phyloP scores from a whole-genome alignment of 1,140 invertebrate genomes.

The Pseudomyrmex pallidus region DNA sequence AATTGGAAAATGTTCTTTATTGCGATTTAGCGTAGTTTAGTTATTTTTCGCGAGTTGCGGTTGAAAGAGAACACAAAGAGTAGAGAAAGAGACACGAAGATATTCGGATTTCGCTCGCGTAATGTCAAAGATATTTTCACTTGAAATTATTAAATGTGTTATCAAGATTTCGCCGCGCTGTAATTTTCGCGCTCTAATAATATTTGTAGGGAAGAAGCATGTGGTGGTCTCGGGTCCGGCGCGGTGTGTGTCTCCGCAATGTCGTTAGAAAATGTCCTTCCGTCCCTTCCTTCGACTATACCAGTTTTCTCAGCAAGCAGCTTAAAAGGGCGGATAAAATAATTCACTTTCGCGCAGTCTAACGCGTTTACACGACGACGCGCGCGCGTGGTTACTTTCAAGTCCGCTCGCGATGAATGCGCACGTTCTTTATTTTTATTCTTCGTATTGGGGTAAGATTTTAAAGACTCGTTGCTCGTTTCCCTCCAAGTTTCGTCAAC shows the following conservation, averaged over 20 bases:
- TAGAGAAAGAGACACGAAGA: not conserved
- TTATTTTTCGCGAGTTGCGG: conserved; percentile 24
- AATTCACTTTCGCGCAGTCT: conserved; percentile 68
- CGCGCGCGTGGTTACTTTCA: conserved; percentile 62
- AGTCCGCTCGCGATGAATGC: conserved; percentile 51
- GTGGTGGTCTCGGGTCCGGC: not conserved
- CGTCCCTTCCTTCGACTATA: conserved; percentile 32
- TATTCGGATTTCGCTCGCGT: conserved; percentile 7
- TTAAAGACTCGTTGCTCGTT: too few species aligned
- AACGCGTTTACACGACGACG: conserved; percentile 62
- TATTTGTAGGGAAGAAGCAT: conserved; percentile 59
- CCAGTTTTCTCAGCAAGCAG: conserved; percentile 63
- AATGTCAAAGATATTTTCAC: conserved; percentile 40
- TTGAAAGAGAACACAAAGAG: conserved; percentile 2
- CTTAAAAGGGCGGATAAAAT: conserved; percentile 72
- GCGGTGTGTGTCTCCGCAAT: conserved; percentile 45
- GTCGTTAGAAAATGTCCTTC: conserved; percentile 67
- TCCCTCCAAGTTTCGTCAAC: not conserved
- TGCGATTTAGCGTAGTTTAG: not conserved
- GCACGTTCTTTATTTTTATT: conserved; percentile 27
- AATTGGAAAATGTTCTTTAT: conserved; percentile 9
- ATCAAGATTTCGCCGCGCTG: conserved; percentile 35
- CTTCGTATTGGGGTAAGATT: not conserved
- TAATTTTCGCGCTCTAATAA: conserved; percentile 65
- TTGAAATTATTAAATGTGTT: conserved; percentile 56